These are phyloP conservation scores for Eupeodes corollae DNA, from an alignment of 1,140 invertebrate species.

Conservation along the genomic window DNA sequence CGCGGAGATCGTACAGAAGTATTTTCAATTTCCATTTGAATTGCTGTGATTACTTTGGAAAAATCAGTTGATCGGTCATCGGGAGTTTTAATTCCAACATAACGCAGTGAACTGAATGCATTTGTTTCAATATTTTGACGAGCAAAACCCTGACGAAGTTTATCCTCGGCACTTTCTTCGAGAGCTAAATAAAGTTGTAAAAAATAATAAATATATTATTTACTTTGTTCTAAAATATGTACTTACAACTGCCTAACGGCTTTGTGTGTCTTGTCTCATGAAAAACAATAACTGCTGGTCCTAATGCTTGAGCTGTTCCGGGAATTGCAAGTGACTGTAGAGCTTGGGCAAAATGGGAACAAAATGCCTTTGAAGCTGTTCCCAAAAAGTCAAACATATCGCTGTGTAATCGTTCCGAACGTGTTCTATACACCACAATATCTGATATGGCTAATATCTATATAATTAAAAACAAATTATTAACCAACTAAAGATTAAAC, in stretches of 20 bases:
- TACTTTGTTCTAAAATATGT: not conserved
- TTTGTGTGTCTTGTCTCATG: constrained; percentile 68
- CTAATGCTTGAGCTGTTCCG: constrained; percentile 44
- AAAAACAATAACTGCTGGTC: constrained; percentile 67
- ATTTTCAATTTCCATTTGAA: constrained; percentile 52
- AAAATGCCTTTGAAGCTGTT: constrained; percentile 63
- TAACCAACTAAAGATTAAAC: constrained; percentile 27
- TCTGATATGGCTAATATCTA: constrained; percentile 67
- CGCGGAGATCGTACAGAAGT: constrained; percentile 55
- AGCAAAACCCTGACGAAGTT: constrained; percentile 51
- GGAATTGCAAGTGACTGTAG: constrained; percentile 43
- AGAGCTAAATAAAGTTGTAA: constrained; percentile 34
- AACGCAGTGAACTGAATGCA: constrained; percentile 57
- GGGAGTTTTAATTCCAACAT: constrained; percentile 32
- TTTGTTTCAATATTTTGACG: constrained; percentile 52
- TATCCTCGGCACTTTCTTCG: constrained; percentile 52
- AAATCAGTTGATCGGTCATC: constrained; percentile 47
- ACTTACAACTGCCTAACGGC: constrained; percentile 23
- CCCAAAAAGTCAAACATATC: constrained; percentile 74
- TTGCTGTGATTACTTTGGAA: constrained; percentile 38
- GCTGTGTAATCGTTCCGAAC: constrained; percentile 62
- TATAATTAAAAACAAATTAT: constrained; percentile 2
- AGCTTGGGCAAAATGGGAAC: constrained; percentile 58
- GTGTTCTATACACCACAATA: constrained; percentile 68
- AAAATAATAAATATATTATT: not conserved